Evolutionary conservation across 2,113 vertebrate genomes (phyloP), one percentile per base, ranked within the genome.

Genomic region (Rhynchopsitta pachyrhyncha): DNA sequence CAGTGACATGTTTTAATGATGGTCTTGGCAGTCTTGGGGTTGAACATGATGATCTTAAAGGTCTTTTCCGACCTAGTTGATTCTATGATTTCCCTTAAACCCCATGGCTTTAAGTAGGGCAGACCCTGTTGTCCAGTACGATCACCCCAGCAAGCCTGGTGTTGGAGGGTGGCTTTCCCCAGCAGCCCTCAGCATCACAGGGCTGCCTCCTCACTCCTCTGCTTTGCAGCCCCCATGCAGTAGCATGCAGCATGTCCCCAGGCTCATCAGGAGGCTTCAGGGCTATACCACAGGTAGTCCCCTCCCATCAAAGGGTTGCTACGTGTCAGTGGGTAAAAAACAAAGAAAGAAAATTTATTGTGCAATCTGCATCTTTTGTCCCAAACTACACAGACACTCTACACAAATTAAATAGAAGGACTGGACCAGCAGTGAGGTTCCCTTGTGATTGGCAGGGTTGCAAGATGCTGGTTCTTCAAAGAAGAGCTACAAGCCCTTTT

Each of bases 111-210:
- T 19, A 33, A 66, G 55, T 24, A 10, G 5, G 3, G 17, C 49
- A 6, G 27, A 10, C 4, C 6, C 18, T 4, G 1, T 5, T 4
- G 1, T 8, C 49, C 22, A 7, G 2, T 2, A 47, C 5, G 0
- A 14, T 18, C 42, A 10, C 9, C 33, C 44, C 50, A 15, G 44
- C 29, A 46, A 33, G 68, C 14, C 24, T 2, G 13, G 28, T 1
- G 2, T 28, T 10, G 44, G 25, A 39, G 23, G 44, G 23, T 3
- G 0, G 50, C 50, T 59, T 50, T 41, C 28, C 24, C 31, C 4
- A 1, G 13, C 37, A 22, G 25, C 57, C 35, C 33, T 42, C 41
- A 19, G 37, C 53, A 28, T 10, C 25, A 9, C 0, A 0, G 18
- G 39, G 27, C 66, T 31, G 25, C 63, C 3, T 23, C 33, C 35